These are phyloP conservation scores for Zootoca vivipara DNA, from an alignment of 2,113 vertebrate species.

Conservation along the genomic window DNA sequence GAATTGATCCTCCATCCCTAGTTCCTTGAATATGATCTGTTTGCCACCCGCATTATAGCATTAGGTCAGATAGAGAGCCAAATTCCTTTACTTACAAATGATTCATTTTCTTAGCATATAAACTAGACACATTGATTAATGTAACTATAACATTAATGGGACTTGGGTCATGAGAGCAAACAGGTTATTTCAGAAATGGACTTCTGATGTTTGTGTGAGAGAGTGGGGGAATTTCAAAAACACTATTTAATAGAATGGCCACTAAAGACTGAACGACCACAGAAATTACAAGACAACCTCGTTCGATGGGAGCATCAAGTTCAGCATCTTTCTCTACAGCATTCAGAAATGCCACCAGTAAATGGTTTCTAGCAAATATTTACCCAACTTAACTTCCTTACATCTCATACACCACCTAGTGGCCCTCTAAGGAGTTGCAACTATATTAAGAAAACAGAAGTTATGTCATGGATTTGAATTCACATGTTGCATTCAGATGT, in stretches of 20 bases:
- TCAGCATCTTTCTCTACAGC: background rate
- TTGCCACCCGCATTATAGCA: background rate
- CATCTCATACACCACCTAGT: background rate
- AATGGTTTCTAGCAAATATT: background rate
- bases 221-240: background rate
- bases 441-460: background rate
- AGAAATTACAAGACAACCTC: background rate
- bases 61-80: background rate
- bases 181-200: background rate
- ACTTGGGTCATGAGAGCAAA: background rate
- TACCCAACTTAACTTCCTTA: constrained; percentile 3
- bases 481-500: background rate
- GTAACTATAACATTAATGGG: background rate
- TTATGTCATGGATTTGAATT: background rate
- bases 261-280: background rate
- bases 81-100: background rate
- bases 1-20: background rate
- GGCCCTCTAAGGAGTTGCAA: background rate
- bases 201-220: background rate
- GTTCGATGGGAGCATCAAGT: background rate
- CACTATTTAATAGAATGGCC: background rate
- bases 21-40: background rate
- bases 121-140: background rate
- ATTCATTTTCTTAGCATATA: background rate
- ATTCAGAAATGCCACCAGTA: background rate